A percentile compares a stretch with the other conserved stretches of the same genome.
These are phyloP conservation scores for Drosophila ananassae DNA, from an alignment of 1,140 invertebrate species.

Conservation along the genomic window DNA sequence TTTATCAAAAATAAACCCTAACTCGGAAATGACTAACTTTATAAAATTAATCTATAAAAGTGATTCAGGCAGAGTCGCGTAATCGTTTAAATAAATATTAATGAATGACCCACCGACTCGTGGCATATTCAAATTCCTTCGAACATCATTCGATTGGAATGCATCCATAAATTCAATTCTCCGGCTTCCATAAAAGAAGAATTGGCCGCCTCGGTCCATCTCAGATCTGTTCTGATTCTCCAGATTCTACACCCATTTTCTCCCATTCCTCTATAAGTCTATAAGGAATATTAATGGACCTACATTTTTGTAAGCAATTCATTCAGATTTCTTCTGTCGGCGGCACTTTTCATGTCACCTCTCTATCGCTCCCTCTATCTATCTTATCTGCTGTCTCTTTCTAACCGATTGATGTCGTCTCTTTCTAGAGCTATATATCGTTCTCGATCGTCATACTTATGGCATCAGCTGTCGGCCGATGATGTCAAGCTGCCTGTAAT, in stretches of 20 bases:
- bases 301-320: slow-evolving; percentile 58
- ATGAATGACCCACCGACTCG: slow-evolving; percentile 10
- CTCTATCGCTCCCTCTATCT: neutral
- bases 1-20: too few relatives aligned
- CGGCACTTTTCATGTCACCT: slow-evolving; percentile 18
- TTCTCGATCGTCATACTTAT: slow-evolving; percentile 12
- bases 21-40: neutral
- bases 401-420: neutral
- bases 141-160: slow-evolving; percentile 33
- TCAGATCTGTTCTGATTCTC: slow-evolving; percentile 2
- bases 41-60: slow-evolving; percentile 6
- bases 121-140: slow-evolving; percentile 33
- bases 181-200: slow-evolving; percentile 15
- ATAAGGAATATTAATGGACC: slow-evolving; percentile 51
- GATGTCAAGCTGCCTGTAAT: slow-evolving; percentile 73
- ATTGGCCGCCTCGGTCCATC: slow-evolving; percentile 1
- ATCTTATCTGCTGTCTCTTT: neutral
- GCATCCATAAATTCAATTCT: slow-evolving; percentile 31
- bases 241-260: neutral
- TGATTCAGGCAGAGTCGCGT: slow-evolving; percentile 20
- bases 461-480: slow-evolving; percentile 64
- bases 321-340: slow-evolving; percentile 59
- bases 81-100: slow-evolving; percentile 7
- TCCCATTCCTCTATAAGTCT: neutral
- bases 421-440: neutral